These are phyloP conservation scores for Chionodraco myersi DNA, from an alignment of 2,113 vertebrate species.

Conservation along the genomic window DNA sequence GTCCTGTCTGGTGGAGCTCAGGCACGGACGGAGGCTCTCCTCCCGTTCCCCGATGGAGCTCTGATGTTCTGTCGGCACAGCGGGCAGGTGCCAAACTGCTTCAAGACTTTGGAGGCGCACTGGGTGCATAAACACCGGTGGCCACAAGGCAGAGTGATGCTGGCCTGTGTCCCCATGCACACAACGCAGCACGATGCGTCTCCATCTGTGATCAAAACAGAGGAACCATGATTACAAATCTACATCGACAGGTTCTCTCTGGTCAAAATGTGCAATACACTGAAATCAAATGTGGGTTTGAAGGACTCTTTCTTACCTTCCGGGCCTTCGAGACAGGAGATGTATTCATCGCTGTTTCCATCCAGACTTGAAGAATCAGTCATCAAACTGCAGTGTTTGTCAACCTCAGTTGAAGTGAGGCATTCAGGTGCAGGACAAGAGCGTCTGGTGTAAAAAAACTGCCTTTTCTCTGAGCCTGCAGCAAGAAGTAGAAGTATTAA, in stretches of 20 bases:
- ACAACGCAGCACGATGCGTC: slow-evolving; percentile 62
- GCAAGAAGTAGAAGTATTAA: not conserved
- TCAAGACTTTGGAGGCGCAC: slow-evolving; percentile 52
- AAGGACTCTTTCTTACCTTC: slow-evolving; percentile 33
- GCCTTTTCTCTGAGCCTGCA: slow-evolving; percentile 76
- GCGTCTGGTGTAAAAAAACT: not conserved
- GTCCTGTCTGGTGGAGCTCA: not conserved
- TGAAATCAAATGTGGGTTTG: not conserved
- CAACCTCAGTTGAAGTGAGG: not conserved
- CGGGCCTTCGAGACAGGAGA: not conserved
- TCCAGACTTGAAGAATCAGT: not conserved
- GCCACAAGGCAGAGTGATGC: slow-evolving; percentile 66
- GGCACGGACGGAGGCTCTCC: too few species aligned
- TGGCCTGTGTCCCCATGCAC: slow-evolving; percentile 59
- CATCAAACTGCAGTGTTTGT: not conserved
- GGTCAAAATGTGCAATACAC: not conserved
- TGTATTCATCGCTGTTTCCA: not conserved
- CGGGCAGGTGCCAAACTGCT: slow-evolving; percentile 73
- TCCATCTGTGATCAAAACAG: slow-evolving; percentile 29
- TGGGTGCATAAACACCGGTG: slow-evolving; percentile 78
- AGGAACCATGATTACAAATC: slow-evolving; percentile 14
- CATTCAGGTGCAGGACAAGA: slow-evolving; percentile 69
- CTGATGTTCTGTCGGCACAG: slow-evolving; percentile 72
- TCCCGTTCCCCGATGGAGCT: not conserved
- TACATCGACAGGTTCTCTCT: not conserved